These are phyloP conservation scores for Parapsyche elsis DNA, from an alignment of 1,140 invertebrate genomes.

Conservation along the genomic window DNA sequence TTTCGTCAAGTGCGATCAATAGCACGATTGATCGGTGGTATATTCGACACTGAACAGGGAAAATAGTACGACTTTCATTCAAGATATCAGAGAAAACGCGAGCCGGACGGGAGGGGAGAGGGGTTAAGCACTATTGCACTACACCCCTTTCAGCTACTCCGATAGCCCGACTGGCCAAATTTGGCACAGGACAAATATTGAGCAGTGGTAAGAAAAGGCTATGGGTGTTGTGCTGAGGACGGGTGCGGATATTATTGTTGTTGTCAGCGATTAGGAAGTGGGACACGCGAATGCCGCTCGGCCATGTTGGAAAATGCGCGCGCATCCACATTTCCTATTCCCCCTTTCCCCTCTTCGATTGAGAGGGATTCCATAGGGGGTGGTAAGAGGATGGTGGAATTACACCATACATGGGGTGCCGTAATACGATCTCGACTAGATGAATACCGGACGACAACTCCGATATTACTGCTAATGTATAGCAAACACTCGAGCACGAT, in stretches of 20 bases:
- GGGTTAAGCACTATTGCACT: no score
- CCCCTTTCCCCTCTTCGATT: background rate
- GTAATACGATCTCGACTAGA: no score
- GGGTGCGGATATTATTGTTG: background rate
- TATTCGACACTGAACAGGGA: background rate
- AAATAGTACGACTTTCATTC: background rate
- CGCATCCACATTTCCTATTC: background rate
- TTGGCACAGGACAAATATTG: no score
- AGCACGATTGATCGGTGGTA: background rate
- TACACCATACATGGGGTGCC: background rate
- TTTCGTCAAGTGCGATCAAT: background rate
- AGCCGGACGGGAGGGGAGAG: background rate
- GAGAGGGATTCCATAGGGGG: background rate
- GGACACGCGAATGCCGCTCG: background rate
- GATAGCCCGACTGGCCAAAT: no score
- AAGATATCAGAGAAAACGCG: background rate
- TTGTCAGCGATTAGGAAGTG: background rate
- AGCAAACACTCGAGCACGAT: no score
- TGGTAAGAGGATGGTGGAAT: background rate
- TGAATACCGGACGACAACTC: no score
- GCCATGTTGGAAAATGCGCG: constrained; percentile 32
- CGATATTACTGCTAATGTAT: no score
- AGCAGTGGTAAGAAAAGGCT: no score
- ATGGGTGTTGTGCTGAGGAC: no score
- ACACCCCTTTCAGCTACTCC: no score